Evolutionary conservation across 1,140 invertebrate species (phyloP).

Genomic region (Lepidurus arcticus): DNA sequence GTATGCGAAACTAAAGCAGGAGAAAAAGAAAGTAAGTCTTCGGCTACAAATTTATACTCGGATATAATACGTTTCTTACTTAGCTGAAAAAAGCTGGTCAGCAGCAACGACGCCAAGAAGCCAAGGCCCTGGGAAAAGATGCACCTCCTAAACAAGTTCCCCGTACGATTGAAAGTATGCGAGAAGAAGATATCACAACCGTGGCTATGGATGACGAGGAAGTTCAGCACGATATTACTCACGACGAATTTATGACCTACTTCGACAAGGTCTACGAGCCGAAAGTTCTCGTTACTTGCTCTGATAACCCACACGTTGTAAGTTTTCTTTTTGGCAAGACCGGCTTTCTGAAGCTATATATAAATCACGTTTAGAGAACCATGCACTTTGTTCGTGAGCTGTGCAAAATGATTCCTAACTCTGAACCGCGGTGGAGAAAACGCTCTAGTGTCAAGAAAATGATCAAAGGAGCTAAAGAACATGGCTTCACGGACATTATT

Average conservation of each 20-base stretch:
- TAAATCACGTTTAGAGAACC: conserved; percentile 57
- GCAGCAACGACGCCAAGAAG: conserved; percentile 27
- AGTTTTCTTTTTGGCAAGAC: conserved; percentile 35
- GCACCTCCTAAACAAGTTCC: conserved; percentile 65
- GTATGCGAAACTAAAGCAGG: conserved; percentile 31
- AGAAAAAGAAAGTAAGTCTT: conserved; percentile 31
- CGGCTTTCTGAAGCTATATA: not conserved
- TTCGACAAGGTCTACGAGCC: conserved; percentile 79
- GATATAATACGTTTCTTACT: not conserved
- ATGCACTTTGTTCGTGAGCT: conserved; percentile 89
- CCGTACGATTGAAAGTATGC: conserved; percentile 84
- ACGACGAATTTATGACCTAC: conserved; percentile 84
- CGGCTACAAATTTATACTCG: not conserved
- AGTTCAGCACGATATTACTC: conserved; percentile 60
- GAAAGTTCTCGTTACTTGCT: conserved; percentile 90
- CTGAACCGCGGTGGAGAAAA: conserved; percentile 67
- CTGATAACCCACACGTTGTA: conserved; percentile 79
- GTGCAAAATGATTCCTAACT: conserved; percentile 84
- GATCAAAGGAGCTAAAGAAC: conserved; percentile 67
- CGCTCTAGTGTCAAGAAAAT: conserved; percentile 89
- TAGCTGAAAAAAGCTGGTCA: conserved; percentile 32
- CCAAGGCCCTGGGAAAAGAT: conserved; percentile 43
- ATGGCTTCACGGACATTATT: conserved; percentile 81
- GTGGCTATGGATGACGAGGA: conserved; percentile 69
- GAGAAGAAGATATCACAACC: conserved; percentile 87